phyloP scores from a whole-genome alignment of 2,888 invertebrate genomes.

The Drepana falcataria region DNA sequence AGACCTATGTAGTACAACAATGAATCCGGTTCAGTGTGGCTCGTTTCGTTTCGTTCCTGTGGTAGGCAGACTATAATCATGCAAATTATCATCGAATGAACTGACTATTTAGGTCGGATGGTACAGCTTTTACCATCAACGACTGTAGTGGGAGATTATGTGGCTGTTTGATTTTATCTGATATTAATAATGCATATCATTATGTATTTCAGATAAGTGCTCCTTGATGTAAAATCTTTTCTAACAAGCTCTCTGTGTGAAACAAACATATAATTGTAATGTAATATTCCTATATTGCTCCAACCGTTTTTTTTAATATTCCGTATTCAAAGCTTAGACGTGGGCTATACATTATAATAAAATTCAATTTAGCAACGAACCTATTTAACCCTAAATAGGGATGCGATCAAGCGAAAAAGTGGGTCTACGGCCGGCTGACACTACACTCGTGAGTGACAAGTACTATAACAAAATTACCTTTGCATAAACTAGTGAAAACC shows the following conservation, averaged over 20 bases:
- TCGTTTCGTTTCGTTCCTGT: slow-evolving; percentile 29
- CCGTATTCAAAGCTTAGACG: no score
- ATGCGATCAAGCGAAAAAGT: slow-evolving; percentile 68
- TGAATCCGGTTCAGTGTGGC: slow-evolving; percentile 33
- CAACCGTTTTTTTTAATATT: no score
- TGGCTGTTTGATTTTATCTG: no score
- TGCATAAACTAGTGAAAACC: slow-evolving; percentile 15
- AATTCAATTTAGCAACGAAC: slow-evolving; percentile 24
- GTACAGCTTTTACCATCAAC: not conserved
- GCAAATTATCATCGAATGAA: slow-evolving; percentile 19
- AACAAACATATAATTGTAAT: no score
- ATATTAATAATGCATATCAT: no score
- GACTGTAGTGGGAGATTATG: no score
- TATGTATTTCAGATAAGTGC: no score
- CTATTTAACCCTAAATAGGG: slow-evolving; percentile 52
- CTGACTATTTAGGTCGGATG: not conserved
- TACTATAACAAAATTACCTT: slow-evolving; percentile 27
- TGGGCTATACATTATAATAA: slow-evolving; percentile 1
- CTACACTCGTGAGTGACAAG: slow-evolving; percentile 58
- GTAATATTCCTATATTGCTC: no score
- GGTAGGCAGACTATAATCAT: slow-evolving; percentile 25
- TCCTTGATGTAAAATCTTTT: no score
- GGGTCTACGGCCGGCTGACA: slow-evolving; percentile 54
- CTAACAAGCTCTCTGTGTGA: no score
- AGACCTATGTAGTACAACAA: slow-evolving; percentile 26